phyloP scores from a whole-genome alignment of 2,113 vertebrate species.

The Oenanthe oenanthe region DNA sequence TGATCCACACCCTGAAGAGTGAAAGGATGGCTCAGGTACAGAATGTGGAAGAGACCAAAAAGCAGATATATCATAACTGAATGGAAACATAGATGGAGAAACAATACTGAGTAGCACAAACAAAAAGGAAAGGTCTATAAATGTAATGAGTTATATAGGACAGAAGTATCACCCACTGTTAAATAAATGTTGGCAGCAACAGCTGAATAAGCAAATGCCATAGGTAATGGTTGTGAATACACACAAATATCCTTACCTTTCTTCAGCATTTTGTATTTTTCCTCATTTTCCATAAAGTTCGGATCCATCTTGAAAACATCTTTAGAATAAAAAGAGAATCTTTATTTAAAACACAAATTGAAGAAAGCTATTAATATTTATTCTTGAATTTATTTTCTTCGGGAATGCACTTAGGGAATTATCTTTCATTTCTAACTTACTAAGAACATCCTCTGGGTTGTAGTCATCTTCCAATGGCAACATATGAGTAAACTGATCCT shows the following conservation, averaged over 20 bases:
- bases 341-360: background rate
- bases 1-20: background rate
- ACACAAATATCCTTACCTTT: conserved; percentile 75
- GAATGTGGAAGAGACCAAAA: background rate
- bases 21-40: background rate
- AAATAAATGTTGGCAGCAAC: background rate
- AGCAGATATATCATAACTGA: background rate
- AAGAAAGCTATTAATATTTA: background rate
- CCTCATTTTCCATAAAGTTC: conserved; percentile 93
- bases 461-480: conserved; percentile 97
- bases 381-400: background rate
- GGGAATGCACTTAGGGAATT: background rate
- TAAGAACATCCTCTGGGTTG: conserved; percentile 91
- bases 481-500: conserved; percentile 99
- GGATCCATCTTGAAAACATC: conserved; percentile 99
- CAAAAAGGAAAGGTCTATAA: background rate
- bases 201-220: background rate
- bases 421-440: conserved; percentile 73
- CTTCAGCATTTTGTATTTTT: conserved; percentile 95
- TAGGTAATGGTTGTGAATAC: fast-evolving
- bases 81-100: background rate
- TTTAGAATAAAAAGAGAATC: conserved; percentile 61
- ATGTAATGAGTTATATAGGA: background rate
- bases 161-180: background rate
- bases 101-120: background rate